phyloP scores from a whole-genome alignment of 2,888 invertebrate genomes.

The Plusia festucae region DNA sequence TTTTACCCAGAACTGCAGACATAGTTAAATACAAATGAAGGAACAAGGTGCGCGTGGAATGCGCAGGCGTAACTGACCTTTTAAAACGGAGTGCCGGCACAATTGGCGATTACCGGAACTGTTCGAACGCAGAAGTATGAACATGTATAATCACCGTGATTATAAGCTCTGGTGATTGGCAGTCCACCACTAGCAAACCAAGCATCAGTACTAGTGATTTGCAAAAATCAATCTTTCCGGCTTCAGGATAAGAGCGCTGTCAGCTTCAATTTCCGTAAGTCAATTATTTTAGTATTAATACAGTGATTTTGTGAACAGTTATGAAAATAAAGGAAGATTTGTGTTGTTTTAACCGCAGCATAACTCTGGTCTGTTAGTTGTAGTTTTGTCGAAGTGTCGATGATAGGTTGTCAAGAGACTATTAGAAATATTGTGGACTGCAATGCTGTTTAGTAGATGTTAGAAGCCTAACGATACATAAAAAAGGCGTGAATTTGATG shows the following conservation, averaged over 20 bases:
- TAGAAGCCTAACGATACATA: not conserved
- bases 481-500: not conserved
- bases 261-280: not conserved
- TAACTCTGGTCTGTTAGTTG: not conserved
- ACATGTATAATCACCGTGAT: constrained; percentile 35
- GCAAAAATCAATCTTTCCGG: not conserved
- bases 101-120: constrained; percentile 35
- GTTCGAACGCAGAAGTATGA: constrained; percentile 18
- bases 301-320: constrained; percentile 1
- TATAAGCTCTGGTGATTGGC: constrained; percentile 11
- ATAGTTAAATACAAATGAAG: constrained; percentile 36
- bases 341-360: not conserved
- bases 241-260: not conserved
- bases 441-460: not conserved
- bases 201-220: not conserved
- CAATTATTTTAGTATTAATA: not conserved
- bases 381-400: not conserved
- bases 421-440: not conserved
- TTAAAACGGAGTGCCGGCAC: constrained; percentile 37
- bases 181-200: constrained; percentile 5
- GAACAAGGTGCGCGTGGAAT: constrained; percentile 32
- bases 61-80: constrained; percentile 47
- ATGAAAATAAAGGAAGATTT: constrained; percentile 1
- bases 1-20: constrained; percentile 17
- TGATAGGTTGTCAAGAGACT: not conserved